phyloP scores from a whole-genome alignment of 2,797 vertebrate species.

The Eulemur coronatus region DNA sequence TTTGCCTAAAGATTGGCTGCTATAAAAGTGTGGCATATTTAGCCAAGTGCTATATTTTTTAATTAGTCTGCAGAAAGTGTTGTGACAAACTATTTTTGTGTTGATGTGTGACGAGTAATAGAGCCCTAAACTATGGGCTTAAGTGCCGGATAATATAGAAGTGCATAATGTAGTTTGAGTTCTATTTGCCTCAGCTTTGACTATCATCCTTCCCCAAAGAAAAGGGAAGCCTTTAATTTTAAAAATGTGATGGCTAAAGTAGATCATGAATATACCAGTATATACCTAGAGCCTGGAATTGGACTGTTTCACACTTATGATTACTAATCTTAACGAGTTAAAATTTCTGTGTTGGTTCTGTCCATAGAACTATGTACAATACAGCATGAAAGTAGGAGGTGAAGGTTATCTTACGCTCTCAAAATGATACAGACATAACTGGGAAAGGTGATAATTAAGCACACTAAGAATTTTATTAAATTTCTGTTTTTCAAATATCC shows the following conservation, averaged over 20 bases:
- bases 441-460: neutral
- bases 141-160: slow-evolving; percentile 37
- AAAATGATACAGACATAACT: neutral
- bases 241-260: slow-evolving; percentile 7
- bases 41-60: slow-evolving; percentile 63
- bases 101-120: slow-evolving; percentile 51
- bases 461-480: neutral
- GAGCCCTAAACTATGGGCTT: slow-evolving; percentile 29
- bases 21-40: slow-evolving; percentile 56
- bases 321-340: slow-evolving; percentile 4
- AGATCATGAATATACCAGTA: neutral
- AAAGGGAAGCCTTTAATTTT: neutral
- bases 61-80: slow-evolving; percentile 68
- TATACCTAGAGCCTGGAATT: neutral
- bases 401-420: neutral
- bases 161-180: slow-evolving; percentile 15
- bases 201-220: neutral
- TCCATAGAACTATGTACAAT: neutral
- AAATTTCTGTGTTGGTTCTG: slow-evolving; percentile 18
- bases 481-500: slow-evolving; percentile 16
- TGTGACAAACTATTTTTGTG: slow-evolving; percentile 60
- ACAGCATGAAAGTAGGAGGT: neutral
- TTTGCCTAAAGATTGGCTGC: slow-evolving; percentile 69
- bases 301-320: neutral
- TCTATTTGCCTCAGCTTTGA: slow-evolving; percentile 14